Evolutionary conservation across 2,113 vertebrate genomes (phyloP).

Genomic region (Catharus minimus): DNA sequence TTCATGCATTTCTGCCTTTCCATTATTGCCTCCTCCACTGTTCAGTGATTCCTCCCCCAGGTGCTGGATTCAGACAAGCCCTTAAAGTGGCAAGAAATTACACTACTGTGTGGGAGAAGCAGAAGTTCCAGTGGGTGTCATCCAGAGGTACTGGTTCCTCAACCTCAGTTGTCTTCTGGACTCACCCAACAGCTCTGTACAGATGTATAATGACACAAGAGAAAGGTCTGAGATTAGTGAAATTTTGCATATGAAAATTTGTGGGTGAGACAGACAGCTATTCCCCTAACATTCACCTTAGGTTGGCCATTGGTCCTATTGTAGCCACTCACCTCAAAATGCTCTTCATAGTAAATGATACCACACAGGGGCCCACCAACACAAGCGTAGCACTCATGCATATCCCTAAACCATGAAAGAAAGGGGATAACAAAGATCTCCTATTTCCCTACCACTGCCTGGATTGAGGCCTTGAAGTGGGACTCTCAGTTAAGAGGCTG

Average conservation of each 20-base stretch:
- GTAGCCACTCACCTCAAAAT: not conserved
- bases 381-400: not conserved
- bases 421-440: not conserved
- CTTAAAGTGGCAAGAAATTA: not conserved
- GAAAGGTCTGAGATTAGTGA: not conserved
- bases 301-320: not conserved
- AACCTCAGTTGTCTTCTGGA: not conserved
- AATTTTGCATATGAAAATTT: not conserved
- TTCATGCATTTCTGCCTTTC: not conserved
- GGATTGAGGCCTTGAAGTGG: not conserved
- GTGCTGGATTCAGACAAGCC: not conserved
- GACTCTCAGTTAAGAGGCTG: accelerated
- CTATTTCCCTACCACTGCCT: not conserved
- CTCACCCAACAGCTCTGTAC: not conserved
- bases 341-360: not conserved
- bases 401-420: not conserved
- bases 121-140: not conserved
- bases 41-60: not conserved
- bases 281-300: not conserved
- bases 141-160: not conserved
- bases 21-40: not conserved
- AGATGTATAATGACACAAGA: not conserved
- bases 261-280: not conserved
- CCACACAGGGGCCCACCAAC: not conserved
- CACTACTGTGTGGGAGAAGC: not conserved